Conservation (phyloP, 2,797 vertebrate species). For the Amblyraja radiata region DNA sequence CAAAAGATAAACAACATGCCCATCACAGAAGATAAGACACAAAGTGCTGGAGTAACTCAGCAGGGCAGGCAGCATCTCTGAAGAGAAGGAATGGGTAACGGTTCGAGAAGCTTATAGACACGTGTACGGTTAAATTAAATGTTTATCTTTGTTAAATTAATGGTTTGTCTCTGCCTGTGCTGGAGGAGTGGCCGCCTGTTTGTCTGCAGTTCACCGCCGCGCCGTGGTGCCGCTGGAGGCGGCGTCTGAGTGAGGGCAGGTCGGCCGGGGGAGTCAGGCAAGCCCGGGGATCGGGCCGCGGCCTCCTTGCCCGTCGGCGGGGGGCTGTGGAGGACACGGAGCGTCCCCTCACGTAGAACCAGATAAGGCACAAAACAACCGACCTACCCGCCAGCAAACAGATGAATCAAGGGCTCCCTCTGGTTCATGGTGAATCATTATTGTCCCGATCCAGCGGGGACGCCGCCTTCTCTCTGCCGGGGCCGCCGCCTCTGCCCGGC, state of each 20-base stretch:
- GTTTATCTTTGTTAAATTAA: background rate
- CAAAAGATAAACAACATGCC: background rate
- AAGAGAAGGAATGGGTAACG: no score
- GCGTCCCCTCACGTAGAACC: no score
- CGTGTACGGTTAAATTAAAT: no score
- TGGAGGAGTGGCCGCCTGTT: background rate
- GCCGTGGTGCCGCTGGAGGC: background rate
- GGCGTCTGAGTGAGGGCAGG: background rate
- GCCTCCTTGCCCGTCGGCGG: background rate
- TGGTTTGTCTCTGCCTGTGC: background rate
- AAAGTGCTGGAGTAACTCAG: no score
- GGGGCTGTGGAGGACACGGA: background rate
- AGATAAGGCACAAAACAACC: no score
- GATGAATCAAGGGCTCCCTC: slow-evolving; percentile 90
- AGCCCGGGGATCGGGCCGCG: background rate
- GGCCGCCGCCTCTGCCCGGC: background rate
- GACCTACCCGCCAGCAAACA: slow-evolving; percentile 91
- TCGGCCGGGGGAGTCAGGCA: background rate
- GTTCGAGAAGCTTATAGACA: no score
- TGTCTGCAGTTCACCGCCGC: background rate
- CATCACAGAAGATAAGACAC: no score
- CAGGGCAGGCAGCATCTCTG: no score
- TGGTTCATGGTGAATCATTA: slow-evolving; percentile 91
- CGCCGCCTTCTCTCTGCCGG: no score
- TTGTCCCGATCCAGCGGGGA: slow-evolving; percentile 48